Conservation (phyloP, 2,888 invertebrate species). For the Anarsia innoxiella region DNA sequence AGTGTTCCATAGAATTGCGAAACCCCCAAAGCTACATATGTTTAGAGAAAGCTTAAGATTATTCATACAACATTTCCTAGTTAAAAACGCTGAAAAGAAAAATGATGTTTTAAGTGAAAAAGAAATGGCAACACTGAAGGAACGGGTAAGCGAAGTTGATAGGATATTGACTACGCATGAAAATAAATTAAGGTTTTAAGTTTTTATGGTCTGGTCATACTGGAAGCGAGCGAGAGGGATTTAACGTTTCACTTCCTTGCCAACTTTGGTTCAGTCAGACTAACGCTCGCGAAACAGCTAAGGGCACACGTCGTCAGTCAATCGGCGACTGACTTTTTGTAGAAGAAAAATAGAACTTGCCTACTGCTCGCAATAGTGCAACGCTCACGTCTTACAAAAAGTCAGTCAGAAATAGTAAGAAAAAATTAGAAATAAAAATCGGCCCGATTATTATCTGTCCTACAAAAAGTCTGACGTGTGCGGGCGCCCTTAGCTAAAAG, state of each 20-base stretch:
- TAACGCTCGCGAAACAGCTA: neutral
- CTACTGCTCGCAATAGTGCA: no score
- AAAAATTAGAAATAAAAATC: no score
- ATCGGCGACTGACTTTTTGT: no score
- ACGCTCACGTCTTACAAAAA: no score
- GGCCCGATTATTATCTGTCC: no score
- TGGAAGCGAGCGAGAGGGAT: no score
- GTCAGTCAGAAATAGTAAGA: no score
- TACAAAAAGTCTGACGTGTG: no score
- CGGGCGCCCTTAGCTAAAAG: no score
- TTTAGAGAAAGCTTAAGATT: slow-evolving; percentile 89
- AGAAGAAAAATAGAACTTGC: no score
- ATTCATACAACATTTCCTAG: slow-evolving; percentile 90
- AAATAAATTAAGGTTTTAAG: slow-evolving; percentile 55
- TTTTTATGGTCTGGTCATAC: no score
- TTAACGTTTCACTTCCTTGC: neutral
- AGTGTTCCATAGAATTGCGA: slow-evolving; percentile 83
- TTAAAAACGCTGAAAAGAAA: slow-evolving; percentile 77
- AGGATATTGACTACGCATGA: slow-evolving; percentile 76
- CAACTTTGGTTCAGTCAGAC: neutral
- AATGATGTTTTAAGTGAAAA: slow-evolving; percentile 39
- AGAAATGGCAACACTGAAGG: slow-evolving; percentile 53
- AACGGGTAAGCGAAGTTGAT: slow-evolving; percentile 79
- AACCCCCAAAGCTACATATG: slow-evolving; percentile 82
- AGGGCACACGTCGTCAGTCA: neutral